These are phyloP conservation scores for Steinernema feltiae DNA, from an alignment of 1,140 invertebrate species.

Conservation along the genomic window DNA sequence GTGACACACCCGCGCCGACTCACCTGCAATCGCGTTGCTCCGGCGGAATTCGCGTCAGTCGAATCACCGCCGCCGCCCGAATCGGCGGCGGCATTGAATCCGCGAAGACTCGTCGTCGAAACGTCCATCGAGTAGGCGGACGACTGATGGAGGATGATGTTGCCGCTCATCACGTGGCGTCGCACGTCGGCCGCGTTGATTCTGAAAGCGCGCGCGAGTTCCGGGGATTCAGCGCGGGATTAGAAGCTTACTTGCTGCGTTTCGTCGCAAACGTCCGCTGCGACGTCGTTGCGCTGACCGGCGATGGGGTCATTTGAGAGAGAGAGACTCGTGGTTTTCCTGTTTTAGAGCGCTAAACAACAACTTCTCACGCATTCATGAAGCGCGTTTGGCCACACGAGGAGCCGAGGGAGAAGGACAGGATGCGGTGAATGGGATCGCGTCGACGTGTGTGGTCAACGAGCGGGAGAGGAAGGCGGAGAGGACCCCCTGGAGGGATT, in stretches of 20 bases:
- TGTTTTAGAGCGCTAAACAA: neutral
- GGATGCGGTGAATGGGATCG: neutral
- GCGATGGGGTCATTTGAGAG: neutral
- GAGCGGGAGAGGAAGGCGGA: neutral
- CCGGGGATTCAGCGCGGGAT: neutral
- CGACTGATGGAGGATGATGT: constrained; percentile 21
- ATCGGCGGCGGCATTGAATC: neutral
- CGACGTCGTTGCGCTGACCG: neutral
- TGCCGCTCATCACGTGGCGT: constrained; percentile 30
- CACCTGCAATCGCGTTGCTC: neutral
- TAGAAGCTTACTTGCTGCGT: neutral
- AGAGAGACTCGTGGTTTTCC: neutral
- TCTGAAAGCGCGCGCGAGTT: constrained; percentile 13
- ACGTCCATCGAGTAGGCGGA: neutral
- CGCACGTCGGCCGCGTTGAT: constrained; percentile 29
- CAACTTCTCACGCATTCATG: neutral
- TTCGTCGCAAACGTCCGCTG: neutral
- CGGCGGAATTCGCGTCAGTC: neutral
- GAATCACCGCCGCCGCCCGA: neutral
- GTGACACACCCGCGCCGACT: neutral
- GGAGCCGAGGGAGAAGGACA: neutral
- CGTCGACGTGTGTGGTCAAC: neutral
- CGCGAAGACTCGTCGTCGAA: neutral
- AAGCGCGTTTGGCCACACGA: neutral
- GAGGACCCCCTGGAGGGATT: constrained; percentile 14